phyloP scores from a whole-genome alignment of 2,888 invertebrate species.

The Incurvaria masculella region DNA sequence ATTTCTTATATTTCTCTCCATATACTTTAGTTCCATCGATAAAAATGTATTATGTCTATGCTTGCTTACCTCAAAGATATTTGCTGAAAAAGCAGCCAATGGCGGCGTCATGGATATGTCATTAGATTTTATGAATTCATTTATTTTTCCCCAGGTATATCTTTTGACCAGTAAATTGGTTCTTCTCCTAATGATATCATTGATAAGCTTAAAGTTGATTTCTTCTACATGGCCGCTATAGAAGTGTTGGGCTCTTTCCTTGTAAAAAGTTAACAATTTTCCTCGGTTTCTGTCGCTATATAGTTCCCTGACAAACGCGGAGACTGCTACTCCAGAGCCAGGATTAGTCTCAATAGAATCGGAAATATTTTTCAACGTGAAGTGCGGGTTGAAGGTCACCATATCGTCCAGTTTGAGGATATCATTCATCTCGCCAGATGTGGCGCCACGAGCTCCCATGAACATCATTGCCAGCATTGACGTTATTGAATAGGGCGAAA shows the following conservation, averaged over 20 bases:
- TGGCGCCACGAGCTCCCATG: constrained; percentile 80
- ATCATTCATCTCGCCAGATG: constrained; percentile 89
- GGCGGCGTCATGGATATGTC: constrained; percentile 71
- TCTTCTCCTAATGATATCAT: constrained; percentile 75
- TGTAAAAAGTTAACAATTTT: constrained; percentile 80
- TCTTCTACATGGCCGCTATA: constrained; percentile 87
- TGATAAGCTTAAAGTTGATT: constrained; percentile 76
- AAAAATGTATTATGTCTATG: constrained; percentile 2
- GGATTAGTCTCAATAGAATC: constrained; percentile 70
- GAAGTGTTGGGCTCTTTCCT: constrained; percentile 82
- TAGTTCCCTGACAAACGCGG: constrained; percentile 78
- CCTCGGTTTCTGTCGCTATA: constrained; percentile 81
- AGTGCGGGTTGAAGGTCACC: constrained; percentile 87
- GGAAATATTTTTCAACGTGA: constrained; percentile 81
- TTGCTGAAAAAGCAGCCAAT: constrained; percentile 76
- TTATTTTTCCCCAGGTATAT: constrained; percentile 72
- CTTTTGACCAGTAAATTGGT: constrained; percentile 78
- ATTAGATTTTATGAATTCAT: constrained; percentile 72
- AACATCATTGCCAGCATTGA: constrained; percentile 90
- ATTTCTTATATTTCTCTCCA: too few species aligned
- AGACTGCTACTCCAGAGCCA: constrained; percentile 71
- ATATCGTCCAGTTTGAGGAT: constrained; percentile 81
- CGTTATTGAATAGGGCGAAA: constrained; percentile 82
- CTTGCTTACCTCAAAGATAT: constrained; percentile 67
- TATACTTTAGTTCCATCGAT: constrained; percentile 1